Evolutionary conservation across 2,888 invertebrate genomes (phyloP).

Genomic region (Euphydryas editha): DNA sequence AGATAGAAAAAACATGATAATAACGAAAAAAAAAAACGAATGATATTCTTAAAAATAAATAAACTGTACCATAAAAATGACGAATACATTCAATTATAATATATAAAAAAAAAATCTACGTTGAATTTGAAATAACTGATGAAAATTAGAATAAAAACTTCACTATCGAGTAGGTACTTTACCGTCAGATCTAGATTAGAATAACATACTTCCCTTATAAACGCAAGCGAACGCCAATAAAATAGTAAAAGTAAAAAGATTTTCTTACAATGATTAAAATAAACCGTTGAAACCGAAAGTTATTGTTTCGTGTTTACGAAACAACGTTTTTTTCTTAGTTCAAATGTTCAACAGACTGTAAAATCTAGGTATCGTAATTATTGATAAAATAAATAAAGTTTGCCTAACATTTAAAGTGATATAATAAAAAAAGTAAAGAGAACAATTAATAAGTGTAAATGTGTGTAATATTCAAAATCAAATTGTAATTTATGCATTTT

Average conservation of each 20-base stretch:
- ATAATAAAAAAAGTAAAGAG: neutral
- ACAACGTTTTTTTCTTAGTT: neutral
- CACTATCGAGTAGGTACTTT: neutral
- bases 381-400: no score
- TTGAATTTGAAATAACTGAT: neutral
- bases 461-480: no score
- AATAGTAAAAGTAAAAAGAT: neutral
- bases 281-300: neutral
- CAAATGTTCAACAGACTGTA: neutral
- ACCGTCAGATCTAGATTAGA: neutral
- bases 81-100: no score
- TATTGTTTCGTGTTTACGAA: neutral
- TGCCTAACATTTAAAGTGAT: neutral
- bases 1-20: no score
- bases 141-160: neutral
- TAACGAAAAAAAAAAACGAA: no score
- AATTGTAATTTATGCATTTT: neutral
- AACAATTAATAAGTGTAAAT: neutral
- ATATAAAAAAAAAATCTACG: neutral
- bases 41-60: no score
- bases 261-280: neutral
- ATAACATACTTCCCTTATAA: constrained; percentile 1
- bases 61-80: no score
- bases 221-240: neutral
- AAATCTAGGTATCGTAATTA: neutral